Evolutionary conservation across 2,888 invertebrate genomes (phyloP), one percentile per base, ranked within the genome.

Genomic region (Polyommatus icarus): DNA sequence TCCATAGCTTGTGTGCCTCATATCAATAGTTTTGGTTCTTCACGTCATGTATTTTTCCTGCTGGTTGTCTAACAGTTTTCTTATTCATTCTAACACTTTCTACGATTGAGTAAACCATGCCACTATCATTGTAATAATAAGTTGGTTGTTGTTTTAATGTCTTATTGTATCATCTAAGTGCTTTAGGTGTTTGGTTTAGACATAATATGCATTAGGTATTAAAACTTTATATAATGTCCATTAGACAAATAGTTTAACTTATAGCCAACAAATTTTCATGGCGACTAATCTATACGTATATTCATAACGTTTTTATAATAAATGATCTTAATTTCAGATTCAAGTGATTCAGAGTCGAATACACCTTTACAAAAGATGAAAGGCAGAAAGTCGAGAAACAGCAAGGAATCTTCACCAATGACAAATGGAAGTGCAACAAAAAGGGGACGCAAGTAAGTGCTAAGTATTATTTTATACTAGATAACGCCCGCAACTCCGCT

Each of bases 281-380:
- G 10, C 46, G 46, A 46, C 10, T 46, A 46, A 46, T 10, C 46
- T 46, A 46, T 46, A 10, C 46, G 10, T 46, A 46, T 46, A 3
- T 46, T 46, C 46, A 46, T 46, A 10, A 46, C 10, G 10, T 46
- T 10, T 46, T 10, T 46, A 46, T 10, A 15, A 18, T 18, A 18
- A 54, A 15, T 20, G 6, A 73, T 73, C 32, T 15, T 54, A 54
- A 82, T 36, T 46, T 46, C 86, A 93, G 93, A 94, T 73, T 92
- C 94, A 0, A 92, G 93, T 32, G 94, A 94, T 84, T 93, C 94
- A 78, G 94, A 94, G 32, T 90, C 91, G 80, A 91, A 92, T 84
- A 89, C 89, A n/a, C 87, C 89, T 72, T 84, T 93, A 78, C 89
- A 91, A 83, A 88, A 90, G 85, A 84, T 93, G 83, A 88, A 92